Evolutionary conservation across 2,797 vertebrate genomes (phyloP).

Genomic region (Syngnathus acus): DNA sequence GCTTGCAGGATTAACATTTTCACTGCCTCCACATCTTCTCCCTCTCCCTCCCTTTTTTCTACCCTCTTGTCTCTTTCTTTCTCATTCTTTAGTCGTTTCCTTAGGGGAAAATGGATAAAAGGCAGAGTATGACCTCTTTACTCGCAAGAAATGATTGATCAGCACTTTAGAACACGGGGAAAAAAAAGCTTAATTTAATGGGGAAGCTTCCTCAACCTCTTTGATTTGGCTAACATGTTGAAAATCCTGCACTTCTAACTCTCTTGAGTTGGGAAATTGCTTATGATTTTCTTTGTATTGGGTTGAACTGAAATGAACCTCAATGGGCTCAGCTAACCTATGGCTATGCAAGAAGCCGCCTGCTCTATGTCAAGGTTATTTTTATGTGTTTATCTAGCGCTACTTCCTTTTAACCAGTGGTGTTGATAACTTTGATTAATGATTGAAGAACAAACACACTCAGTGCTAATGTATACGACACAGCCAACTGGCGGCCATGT

Average conservation of each 20-base stretch:
- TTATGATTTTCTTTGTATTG: constrained; percentile 22
- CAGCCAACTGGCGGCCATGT: constrained; percentile 38
- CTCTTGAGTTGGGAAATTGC: constrained; percentile 13
- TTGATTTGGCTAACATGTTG: constrained; percentile 25
- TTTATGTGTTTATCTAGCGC: constrained; percentile 48
- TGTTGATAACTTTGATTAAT: constrained; percentile 64
- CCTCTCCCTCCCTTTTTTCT: constrained; percentile 36
- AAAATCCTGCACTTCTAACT: constrained; percentile 17
- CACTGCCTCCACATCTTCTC: constrained; percentile 49
- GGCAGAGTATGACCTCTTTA: constrained; percentile 56
- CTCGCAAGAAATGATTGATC: constrained; percentile 62
- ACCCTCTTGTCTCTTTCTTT: constrained; percentile 43
- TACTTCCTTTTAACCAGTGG: constrained; percentile 46
- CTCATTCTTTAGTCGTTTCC: constrained; percentile 47
- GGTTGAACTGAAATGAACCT: constrained; percentile 27
- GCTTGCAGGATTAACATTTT: constrained; percentile 65
- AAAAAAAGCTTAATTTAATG: constrained; percentile 26
- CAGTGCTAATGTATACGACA: constrained; percentile 51
- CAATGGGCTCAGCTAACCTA: background rate
- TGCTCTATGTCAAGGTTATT: constrained; percentile 34
- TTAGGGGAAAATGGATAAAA: constrained; percentile 57
- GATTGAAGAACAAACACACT: constrained; percentile 62
- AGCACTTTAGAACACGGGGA: constrained; percentile 47
- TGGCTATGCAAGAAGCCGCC: constrained; percentile 14
- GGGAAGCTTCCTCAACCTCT: constrained; percentile 28